Conservation (phyloP, 2,888 invertebrate species). For the Pammene fasciana region DNA sequence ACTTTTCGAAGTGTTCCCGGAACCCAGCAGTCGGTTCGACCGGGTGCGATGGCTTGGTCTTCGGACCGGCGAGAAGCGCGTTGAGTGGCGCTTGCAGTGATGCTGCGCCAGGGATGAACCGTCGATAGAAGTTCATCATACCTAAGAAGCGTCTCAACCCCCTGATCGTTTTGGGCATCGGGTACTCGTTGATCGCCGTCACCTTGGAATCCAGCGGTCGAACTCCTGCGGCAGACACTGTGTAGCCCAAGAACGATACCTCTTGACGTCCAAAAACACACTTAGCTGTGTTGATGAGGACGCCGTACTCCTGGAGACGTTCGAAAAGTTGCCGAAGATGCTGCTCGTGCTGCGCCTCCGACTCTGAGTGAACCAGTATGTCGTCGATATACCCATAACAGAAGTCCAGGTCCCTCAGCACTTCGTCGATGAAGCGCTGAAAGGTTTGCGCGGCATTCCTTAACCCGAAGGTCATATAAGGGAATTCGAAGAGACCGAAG, state of each 20-base stretch:
- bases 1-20: constrained; percentile 47
- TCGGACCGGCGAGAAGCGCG: constrained; percentile 45
- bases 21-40: constrained; percentile 44
- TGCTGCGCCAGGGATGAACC: constrained; percentile 54
- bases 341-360: constrained; percentile 24
- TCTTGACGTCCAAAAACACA: constrained; percentile 20
- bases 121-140: constrained; percentile 45
- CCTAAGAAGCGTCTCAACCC: constrained; percentile 44
- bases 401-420: constrained; percentile 42
- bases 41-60: constrained; percentile 49
- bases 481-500: constrained; percentile 50
- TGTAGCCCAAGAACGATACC: constrained; percentile 47
- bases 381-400: constrained; percentile 56
- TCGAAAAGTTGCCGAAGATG: constrained; percentile 25
- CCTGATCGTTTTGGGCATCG: constrained; percentile 41
- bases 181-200: constrained; percentile 42
- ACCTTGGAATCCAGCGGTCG: constrained; percentile 52
- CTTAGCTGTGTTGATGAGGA: constrained; percentile 7
- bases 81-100: constrained; percentile 54
- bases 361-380: constrained; percentile 48
- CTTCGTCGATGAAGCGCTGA: constrained; percentile 53
- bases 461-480: constrained; percentile 57
- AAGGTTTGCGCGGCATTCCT: constrained; percentile 53
- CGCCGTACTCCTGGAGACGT: constrained; percentile 2
- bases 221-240: constrained; percentile 47